A percentile compares a stretch with the other conserved stretches of the same genome.
Conservation (phyloP, 2,888 invertebrate genomes). For the Sinodicranocentrus sp. region DNA sequence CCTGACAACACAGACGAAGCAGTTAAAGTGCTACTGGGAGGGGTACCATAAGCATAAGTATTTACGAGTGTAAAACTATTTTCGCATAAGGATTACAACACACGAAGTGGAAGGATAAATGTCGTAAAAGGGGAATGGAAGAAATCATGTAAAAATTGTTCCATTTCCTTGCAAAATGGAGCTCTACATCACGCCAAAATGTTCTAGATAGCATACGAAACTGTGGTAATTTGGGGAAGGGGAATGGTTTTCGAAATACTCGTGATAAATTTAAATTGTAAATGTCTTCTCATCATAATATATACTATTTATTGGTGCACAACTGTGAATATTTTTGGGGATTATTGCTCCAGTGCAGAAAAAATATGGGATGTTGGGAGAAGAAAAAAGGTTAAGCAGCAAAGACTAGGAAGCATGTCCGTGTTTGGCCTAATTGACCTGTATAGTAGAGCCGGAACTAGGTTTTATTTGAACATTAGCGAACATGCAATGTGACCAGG, state of each 20-base stretch:
- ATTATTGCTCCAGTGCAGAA: no score
- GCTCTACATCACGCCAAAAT: constrained; percentile 1
- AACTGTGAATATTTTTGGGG: no score
- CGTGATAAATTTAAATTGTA: constrained; percentile 1
- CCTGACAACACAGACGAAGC: background rate
- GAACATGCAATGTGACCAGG: constrained; percentile 17
- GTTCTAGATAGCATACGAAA: no score
- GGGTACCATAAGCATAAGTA: no score
- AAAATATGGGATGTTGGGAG: no score
- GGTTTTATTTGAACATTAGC: constrained; percentile 19
- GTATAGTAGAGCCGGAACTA: constrained; percentile 22
- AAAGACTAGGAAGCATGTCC: no score
- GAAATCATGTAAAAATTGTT: constrained; percentile 26
- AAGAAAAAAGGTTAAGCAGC: no score
- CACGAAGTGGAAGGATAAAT: no score
- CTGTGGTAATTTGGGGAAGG: background rate
- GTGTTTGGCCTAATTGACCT: constrained; percentile 14
- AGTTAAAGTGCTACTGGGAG: no score
- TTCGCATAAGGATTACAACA: no score
- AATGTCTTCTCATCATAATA: background rate
- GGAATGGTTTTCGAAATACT: background rate
- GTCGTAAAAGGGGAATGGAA: constrained; percentile 14
- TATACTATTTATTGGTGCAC: background rate
- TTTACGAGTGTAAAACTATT: no score
- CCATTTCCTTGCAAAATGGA: constrained; percentile 19